These are phyloP conservation scores for Drosophila yooni DNA, from an alignment of 2,888 invertebrate species.

Conservation along the genomic window DNA sequence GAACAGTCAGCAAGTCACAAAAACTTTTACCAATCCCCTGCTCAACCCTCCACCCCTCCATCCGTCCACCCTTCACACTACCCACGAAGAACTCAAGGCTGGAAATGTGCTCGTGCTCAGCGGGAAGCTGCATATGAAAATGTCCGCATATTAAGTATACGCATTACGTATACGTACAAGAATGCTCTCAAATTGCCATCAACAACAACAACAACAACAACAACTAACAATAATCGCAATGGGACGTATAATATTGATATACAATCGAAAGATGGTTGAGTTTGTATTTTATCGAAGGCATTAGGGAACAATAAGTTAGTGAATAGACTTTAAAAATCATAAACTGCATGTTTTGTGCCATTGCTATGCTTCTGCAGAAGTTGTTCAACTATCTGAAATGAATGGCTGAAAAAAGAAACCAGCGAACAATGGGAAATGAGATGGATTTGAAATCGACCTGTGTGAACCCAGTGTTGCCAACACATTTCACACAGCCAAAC, in stretches of 20 bases:
- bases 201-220: slow-evolving; percentile 23
- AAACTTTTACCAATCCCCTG: slow-evolving; percentile 27
- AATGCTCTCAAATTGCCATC: slow-evolving; percentile 36
- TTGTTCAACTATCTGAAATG: slow-evolving; percentile 5
- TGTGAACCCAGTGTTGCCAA: slow-evolving; percentile 10
- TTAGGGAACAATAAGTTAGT: slow-evolving; percentile 33
- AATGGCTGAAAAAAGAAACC: neutral
- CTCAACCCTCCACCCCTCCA: neutral
- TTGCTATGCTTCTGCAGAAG: neutral
- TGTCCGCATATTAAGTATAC: slow-evolving; percentile 58
- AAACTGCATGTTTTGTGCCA: slow-evolving; percentile 1
- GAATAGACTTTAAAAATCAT: slow-evolving; percentile 15
- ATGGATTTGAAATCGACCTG: slow-evolving; percentile 30
- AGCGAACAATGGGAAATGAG: slow-evolving; percentile 7
- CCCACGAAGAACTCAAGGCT: slow-evolving; percentile 16
- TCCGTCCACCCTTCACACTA: neutral
- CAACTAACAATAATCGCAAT: slow-evolving; percentile 29
- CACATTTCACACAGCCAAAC: slow-evolving; percentile 30
- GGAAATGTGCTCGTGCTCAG: slow-evolving; percentile 41
- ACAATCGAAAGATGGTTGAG: slow-evolving; percentile 14
- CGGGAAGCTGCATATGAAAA: slow-evolving; percentile 46
- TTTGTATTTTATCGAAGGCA: slow-evolving; percentile 17
- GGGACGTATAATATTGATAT: slow-evolving; percentile 42
- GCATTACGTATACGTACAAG: slow-evolving; percentile 44
- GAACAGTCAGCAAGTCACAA: slow-evolving; percentile 62